Percentiles rank a stretch among this genome's conserved stretches.
phyloP scores from a whole-genome alignment of 2,888 invertebrate species.

The Dynastes tityus region DNA sequence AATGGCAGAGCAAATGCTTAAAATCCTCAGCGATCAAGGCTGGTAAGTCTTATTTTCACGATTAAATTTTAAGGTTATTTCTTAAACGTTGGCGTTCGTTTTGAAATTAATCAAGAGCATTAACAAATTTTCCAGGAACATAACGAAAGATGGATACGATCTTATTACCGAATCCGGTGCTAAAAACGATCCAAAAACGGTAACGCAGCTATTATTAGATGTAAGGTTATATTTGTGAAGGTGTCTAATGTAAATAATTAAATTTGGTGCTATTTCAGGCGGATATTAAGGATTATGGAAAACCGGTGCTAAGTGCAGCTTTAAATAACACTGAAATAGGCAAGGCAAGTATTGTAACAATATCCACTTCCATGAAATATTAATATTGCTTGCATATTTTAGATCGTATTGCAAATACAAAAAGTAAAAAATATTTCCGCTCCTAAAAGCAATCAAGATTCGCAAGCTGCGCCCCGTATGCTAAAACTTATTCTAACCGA shows the following conservation, averaged over 20 bases:
- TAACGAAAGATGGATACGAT: conserved; percentile 82
- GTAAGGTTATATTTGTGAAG: conserved; percentile 72
- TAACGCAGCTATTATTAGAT: conserved; percentile 78
- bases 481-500: conserved; percentile 89
- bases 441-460: conserved; percentile 92
- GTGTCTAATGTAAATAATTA: conserved; percentile 48
- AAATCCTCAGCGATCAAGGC: conserved; percentile 62
- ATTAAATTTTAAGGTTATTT: conserved; percentile 63
- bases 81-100: not conserved
- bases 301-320: conserved; percentile 80
- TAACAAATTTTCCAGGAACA: conserved; percentile 73
- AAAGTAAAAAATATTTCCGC: conserved; percentile 91
- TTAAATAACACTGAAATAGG: conserved; percentile 75
- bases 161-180: conserved; percentile 78
- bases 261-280: conserved; percentile 71
- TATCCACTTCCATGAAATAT: conserved; percentile 45
- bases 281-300: conserved; percentile 89
- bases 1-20: conserved; percentile 41
- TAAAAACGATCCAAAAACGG: conserved; percentile 76
- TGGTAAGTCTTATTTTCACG: conserved; percentile 69
- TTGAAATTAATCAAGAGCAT: not conserved
- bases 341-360: conserved; percentile 63
- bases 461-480: conserved; percentile 86
- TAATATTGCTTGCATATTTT: conserved; percentile 20
- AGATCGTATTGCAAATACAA: conserved; percentile 88